These are phyloP conservation scores for Pseudotriccus pelzelni DNA, from an alignment of 2,797 vertebrate species.

Conservation along the genomic window DNA sequence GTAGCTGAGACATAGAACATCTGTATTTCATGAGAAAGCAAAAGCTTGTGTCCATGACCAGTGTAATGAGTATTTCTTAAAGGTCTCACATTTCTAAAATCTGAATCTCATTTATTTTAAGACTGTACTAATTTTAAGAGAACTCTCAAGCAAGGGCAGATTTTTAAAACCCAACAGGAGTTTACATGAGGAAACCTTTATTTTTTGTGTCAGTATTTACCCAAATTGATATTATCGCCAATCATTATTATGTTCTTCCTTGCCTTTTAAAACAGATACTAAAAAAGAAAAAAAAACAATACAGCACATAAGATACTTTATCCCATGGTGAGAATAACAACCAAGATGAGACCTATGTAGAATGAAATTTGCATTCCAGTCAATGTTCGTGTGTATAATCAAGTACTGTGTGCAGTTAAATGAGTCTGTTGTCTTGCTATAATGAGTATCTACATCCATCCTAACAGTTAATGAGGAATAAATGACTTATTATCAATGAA, in stretches of 20 bases:
- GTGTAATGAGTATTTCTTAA: neutral
- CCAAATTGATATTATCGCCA: neutral
- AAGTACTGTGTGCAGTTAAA: conserved; percentile 74
- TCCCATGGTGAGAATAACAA: conserved; percentile 31
- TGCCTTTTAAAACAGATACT: neutral
- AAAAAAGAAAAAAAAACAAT: neutral
- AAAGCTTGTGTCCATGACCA: neutral
- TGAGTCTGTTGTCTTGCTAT: conserved; percentile 78
- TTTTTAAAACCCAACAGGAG: neutral
- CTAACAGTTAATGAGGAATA: conserved; percentile 81
- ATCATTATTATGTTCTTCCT: neutral
- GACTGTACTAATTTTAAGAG: neutral
- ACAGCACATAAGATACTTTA: conserved; percentile 18
- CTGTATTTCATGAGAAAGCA: neutral
- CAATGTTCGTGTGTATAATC: conserved; percentile 64
- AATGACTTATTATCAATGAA: conserved; percentile 81
- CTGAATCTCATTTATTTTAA: conserved; percentile 5
- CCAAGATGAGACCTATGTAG: conserved; percentile 47
- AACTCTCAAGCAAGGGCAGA: neutral
- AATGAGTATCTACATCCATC: conserved; percentile 80
- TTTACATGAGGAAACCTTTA: neutral
- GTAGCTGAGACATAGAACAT: neutral
- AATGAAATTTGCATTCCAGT: conserved; percentile 73
- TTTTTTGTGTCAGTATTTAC: conserved; percentile 3
- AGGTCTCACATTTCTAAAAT: neutral